Conservation (phyloP, 2,888 invertebrate species). For the Dastarcus helophoroides region DNA sequence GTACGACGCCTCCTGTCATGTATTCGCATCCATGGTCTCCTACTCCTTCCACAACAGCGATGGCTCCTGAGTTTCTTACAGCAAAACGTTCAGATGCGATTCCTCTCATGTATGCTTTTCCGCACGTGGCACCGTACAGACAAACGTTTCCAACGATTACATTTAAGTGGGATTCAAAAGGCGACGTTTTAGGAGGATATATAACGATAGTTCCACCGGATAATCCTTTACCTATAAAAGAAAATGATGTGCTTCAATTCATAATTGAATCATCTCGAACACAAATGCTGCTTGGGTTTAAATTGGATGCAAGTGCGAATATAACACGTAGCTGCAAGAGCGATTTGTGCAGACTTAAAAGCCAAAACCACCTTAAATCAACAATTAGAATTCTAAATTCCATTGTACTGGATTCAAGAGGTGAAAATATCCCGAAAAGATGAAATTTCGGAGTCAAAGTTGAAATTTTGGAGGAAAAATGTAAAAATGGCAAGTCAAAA, state of each 20-base stretch:
- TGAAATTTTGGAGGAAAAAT: too few relatives aligned
- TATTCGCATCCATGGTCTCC: constrained; percentile 99
- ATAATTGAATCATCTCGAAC: too few relatives aligned
- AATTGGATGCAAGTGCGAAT: too few relatives aligned
- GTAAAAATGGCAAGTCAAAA: too few relatives aligned
- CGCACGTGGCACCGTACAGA: constrained; percentile 92
- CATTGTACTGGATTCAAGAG: too few relatives aligned
- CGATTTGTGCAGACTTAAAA: too few relatives aligned
- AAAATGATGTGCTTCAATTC: constrained; percentile 5
- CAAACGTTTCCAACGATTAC: constrained; percentile 98
- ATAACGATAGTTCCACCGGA: constrained; percentile 92
- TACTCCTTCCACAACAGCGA: constrained; percentile 93
- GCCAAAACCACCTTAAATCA: too few relatives aligned
- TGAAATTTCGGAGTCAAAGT: too few relatives aligned
- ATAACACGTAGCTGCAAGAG: too few relatives aligned
- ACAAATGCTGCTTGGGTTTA: too few relatives aligned
- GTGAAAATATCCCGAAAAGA: too few relatives aligned
- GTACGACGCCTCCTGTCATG: constrained; percentile 91
- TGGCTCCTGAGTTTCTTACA: constrained; percentile 93
- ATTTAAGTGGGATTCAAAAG: constrained; percentile 85
- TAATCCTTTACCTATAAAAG: constrained; percentile 57
- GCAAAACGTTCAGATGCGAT: constrained; percentile 98
- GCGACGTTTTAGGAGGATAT: constrained; percentile 75
- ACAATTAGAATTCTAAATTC: too few relatives aligned
- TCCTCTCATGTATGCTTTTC: constrained; percentile 77